Evolutionary conservation across 2,888 invertebrate genomes (phyloP), one percentile per base, ranked within the genome.

Genomic region (Hydraecia micacea): DNA sequence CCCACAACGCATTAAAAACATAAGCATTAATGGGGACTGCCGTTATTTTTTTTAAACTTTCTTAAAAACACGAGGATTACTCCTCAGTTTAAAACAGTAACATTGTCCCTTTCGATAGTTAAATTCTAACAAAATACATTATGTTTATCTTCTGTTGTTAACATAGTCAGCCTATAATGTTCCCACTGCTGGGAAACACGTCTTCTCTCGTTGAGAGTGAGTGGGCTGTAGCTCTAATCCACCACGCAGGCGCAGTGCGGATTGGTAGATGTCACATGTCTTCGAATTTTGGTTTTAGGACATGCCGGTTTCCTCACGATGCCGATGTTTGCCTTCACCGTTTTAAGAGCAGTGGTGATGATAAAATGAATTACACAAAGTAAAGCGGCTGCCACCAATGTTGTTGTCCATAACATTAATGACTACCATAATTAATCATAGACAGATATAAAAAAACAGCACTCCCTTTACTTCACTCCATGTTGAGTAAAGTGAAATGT

Each of bases 401-500:
- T 55, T 18, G 15, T 6, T 18, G 18, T 25, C 25, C 25, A 15
- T 42, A 28, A 21, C 18, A 42, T 69, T 28, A 76, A 58, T 60
- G 39, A 60, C 2, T 13, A 15, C 15, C 42, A 21, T 66, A 74
- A 7, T 2, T 63, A 63, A 36, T 36, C 66, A 63, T 65, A 65
- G 6, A 42, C 18, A 75, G 36, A 52, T 46, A 55, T 72, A 72
- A 71, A 21, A 21, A 46, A 73, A 60, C 60, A 72, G 25, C 52
- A 83, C 36, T 70, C 73, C 74, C 39, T 71, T 79, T 77, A 73
- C 76, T n/a, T 39, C 58, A 28, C 39, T 52, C 52, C 73, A 39
- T 79, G 65, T 71, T 58, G 52, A 67, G 70, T 75, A 55, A 81
- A 84, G 84, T 77, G 87, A 86, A 87, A 81, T 87, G 86, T 73